phyloP scores from a whole-genome alignment of 2,888 invertebrate species.

The Agrotis clavis region DNA sequence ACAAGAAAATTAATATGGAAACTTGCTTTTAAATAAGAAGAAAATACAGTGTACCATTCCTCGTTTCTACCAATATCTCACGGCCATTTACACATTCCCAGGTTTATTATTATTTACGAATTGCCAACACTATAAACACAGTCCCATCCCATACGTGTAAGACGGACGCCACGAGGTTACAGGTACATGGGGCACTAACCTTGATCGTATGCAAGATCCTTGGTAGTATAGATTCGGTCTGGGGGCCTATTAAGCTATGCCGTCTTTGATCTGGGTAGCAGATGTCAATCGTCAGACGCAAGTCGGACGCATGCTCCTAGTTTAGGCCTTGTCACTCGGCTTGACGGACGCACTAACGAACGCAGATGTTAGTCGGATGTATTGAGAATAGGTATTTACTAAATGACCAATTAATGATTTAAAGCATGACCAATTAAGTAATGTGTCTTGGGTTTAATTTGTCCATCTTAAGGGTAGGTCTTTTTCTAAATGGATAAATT shows the following conservation, averaged over 20 bases:
- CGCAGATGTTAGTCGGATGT: slow-evolving; percentile 77
- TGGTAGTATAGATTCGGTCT: slow-evolving; percentile 71
- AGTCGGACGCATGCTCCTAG: slow-evolving; percentile 71
- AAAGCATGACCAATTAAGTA: slow-evolving; percentile 45
- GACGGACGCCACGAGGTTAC: slow-evolving; percentile 70
- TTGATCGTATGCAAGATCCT: slow-evolving; percentile 75
- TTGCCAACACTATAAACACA: slow-evolving; percentile 27
- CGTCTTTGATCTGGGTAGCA: slow-evolving; percentile 78
- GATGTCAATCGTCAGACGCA: slow-evolving; percentile 71
- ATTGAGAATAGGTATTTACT: slow-evolving; percentile 66
- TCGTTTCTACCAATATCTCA: slow-evolving; percentile 11
- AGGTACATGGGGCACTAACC: slow-evolving; percentile 75
- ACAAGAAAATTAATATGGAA: neutral
- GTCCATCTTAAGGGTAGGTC: neutral
- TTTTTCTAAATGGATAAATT: neutral
- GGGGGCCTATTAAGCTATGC: slow-evolving; percentile 79
- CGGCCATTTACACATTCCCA: slow-evolving; percentile 12
- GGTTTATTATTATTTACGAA: slow-evolving; percentile 29
- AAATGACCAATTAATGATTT: too few relatives aligned
- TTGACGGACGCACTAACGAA: slow-evolving; percentile 79
- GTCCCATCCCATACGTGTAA: slow-evolving; percentile 28
- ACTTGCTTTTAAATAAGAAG: neutral
- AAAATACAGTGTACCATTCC: slow-evolving; percentile 4
- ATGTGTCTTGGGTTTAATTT: slow-evolving; percentile 13
- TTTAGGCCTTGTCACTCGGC: slow-evolving; percentile 74